A percentile compares a stretch with the other conserved stretches of the same genome.
These are phyloP conservation scores for Arvicanthis niloticus DNA, from an alignment of 2,113 vertebrate genomes.

Conservation along the genomic window DNA sequence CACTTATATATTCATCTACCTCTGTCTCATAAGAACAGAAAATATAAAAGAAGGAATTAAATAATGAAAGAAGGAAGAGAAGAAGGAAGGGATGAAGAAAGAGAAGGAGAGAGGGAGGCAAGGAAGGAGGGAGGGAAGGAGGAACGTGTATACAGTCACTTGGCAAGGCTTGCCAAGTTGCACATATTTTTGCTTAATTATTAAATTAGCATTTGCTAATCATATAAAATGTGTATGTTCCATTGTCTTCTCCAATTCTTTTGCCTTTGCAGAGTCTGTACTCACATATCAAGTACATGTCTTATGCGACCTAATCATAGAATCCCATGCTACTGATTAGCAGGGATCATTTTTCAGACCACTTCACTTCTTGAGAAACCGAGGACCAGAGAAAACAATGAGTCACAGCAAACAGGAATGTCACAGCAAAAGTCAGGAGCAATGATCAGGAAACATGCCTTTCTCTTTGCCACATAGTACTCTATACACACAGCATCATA, in stretches of 20 bases:
- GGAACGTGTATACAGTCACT: not conserved
- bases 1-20: not conserved
- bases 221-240: not conserved
- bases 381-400: not conserved
- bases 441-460: not conserved
- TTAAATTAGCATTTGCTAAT: slow-evolving; percentile 36
- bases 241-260: not conserved
- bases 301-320: slow-evolving; percentile 8
- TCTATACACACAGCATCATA: not conserved
- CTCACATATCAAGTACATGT: not conserved
- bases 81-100: not conserved
- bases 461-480: not conserved
- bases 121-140: not conserved
- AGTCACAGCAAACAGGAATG: not conserved
- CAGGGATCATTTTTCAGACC: not conserved
- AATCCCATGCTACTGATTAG: not conserved
- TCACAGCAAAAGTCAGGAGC: not conserved
- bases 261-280: not conserved
- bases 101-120: not conserved
- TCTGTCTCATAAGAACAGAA: not conserved
- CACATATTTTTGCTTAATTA: not conserved
- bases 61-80: not conserved
- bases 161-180: slow-evolving; percentile 6
- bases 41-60: not conserved
- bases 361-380: not conserved